Percentiles rank a stretch among this genome's conserved stretches.
Conservation (phyloP, 1,140 invertebrate species). For the Aradophagus sp. region DNA sequence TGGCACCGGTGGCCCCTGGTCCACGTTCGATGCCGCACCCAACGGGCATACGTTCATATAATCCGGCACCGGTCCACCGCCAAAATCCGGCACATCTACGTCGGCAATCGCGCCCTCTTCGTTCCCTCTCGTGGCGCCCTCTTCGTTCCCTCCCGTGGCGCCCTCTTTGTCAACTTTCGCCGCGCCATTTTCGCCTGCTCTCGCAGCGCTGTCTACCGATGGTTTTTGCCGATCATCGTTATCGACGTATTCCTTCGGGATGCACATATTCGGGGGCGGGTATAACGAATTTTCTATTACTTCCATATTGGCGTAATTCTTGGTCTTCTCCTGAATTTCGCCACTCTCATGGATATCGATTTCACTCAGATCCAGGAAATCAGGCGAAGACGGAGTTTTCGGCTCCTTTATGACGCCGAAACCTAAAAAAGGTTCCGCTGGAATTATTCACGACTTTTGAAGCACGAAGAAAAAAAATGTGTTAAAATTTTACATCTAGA, state of each 20-base stretch:
- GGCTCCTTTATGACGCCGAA: conserved; percentile 61
- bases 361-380: conserved; percentile 42
- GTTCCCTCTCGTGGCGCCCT: conserved; percentile 2
- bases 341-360: conserved; percentile 44
- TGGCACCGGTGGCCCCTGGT: too few relatives aligned
- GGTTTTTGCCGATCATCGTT: conserved; percentile 11
- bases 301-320: conserved; percentile 61
- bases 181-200: background rate
- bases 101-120: conserved; percentile 19
- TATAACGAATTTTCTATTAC: conserved; percentile 32
- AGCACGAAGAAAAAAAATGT: too few relatives aligned
- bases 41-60: too few relatives aligned
- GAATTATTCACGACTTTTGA: background rate
- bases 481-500: too few relatives aligned
- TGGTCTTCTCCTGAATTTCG: conserved; percentile 25
- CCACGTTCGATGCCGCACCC: too few relatives aligned
- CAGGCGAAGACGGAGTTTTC: conserved; percentile 63
- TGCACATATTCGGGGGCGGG: conserved; percentile 65
- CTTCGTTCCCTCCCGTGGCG: background rate
- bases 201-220: background rate
- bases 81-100: too few relatives aligned
- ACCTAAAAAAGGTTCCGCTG: conserved; percentile 51
- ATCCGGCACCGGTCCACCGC: background rate
- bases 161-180: conserved; percentile 2
- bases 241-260: conserved; percentile 66